Evolutionary conservation across 2,797 vertebrate species (phyloP).

Genomic region (Pipistrellus nathusii): DNA sequence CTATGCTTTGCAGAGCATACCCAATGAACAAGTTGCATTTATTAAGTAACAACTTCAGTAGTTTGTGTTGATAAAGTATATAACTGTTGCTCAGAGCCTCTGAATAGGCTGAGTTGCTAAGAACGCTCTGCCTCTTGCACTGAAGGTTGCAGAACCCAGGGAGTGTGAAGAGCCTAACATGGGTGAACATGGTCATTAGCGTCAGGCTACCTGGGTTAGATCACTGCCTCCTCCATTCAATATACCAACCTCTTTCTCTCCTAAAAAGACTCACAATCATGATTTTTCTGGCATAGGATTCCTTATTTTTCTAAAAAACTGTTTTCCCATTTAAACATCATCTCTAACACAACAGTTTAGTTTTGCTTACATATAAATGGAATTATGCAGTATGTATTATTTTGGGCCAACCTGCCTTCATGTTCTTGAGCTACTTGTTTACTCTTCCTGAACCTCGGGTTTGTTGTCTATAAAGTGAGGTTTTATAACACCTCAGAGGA

Average conservation of each 20-base stretch:
- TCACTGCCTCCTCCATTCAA: neutral
- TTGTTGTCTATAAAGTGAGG: neutral
- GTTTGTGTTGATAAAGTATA: neutral
- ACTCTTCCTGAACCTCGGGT: neutral
- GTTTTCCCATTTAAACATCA: too few species aligned
- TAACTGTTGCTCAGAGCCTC: neutral
- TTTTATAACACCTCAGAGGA: neutral
- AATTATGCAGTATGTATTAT: too few species aligned
- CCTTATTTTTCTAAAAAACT: too few species aligned
- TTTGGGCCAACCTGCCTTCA: too few species aligned
- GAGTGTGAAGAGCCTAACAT: neutral
- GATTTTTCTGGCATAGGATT: too few species aligned
- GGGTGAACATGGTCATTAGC: neutral
- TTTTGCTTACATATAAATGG: too few species aligned
- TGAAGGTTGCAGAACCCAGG: neutral
- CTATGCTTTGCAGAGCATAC: neutral
- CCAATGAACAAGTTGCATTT: neutral
- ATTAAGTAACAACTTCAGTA: neutral
- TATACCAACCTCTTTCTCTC: too few species aligned
- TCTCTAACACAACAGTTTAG: too few species aligned
- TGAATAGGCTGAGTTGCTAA: neutral
- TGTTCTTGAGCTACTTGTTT: neutral
- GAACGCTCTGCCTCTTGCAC: neutral
- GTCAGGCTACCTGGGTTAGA: neutral
- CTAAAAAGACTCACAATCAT: too few species aligned